phyloP scores from a whole-genome alignment of 2,113 vertebrate species.

The Pimephales promelas region DNA sequence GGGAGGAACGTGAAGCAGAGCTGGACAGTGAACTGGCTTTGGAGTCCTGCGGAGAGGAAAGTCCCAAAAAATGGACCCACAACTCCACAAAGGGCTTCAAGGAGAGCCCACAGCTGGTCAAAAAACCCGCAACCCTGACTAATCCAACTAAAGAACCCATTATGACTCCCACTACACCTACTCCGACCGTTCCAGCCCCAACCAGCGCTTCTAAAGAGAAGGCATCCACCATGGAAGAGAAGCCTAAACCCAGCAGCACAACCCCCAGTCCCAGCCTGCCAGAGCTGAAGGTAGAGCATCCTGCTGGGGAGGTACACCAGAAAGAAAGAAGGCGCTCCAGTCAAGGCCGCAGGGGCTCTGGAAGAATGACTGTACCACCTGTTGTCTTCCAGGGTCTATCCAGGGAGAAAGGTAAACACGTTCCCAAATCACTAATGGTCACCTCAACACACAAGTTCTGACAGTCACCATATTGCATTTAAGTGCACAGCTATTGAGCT shows the following conservation, averaged over 20 bases:
- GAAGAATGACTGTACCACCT: constrained; percentile 12
- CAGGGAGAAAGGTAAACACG: constrained; percentile 55
- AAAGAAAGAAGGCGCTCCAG: constrained; percentile 42
- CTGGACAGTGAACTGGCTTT: constrained; percentile 97
- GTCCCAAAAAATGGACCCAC: constrained; percentile 87
- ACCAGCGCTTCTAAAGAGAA: constrained; percentile 32
- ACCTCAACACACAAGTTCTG: not conserved
- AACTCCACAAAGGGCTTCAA: constrained; percentile 77
- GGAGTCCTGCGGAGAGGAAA: constrained; percentile 94
- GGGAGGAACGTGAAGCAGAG: constrained; percentile 95
- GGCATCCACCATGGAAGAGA: constrained; percentile 34
- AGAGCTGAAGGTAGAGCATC: constrained; percentile 56
- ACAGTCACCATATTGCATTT: not conserved
- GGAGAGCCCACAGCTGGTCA: constrained; percentile 45
- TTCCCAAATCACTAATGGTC: not conserved
- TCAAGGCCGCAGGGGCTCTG: constrained; percentile 36
- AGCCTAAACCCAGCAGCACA: constrained; percentile 33
- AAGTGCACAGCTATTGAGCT: not conserved
- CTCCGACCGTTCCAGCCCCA: not conserved
- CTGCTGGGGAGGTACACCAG: constrained; percentile 31
- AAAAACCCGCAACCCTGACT: constrained; percentile 60
- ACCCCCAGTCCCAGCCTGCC: constrained; percentile 20
- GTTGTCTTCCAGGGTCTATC: constrained; percentile 44
- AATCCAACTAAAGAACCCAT: constrained; percentile 47
- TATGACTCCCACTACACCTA: constrained; percentile 38